Evolutionary conservation across 92 coral and sea anemone species (phyloP).

Genomic region (Nematostella vectensis): DNA sequence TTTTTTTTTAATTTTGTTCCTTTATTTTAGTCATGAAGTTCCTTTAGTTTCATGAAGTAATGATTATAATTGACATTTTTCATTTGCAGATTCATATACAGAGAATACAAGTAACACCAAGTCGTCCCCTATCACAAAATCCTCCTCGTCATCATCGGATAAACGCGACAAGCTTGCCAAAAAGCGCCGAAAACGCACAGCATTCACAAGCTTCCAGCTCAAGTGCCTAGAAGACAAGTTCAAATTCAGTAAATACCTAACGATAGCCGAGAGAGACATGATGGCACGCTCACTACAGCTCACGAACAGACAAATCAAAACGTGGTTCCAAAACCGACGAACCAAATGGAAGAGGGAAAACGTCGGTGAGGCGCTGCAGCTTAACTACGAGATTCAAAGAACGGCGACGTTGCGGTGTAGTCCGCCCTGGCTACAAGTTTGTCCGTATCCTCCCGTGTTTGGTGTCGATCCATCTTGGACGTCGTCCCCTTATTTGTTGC

Average conservation of each 20-base stretch:
- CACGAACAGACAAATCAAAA: conserved; percentile 91
- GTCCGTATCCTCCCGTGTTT: conserved; percentile 57
- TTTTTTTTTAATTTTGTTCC: too few relatives aligned
- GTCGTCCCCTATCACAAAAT: background rate
- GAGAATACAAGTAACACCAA: conserved; percentile 17
- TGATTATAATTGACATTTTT: too few relatives aligned
- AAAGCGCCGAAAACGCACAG: conserved; percentile 82
- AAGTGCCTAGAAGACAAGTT: conserved; percentile 94
- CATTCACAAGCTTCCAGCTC: conserved; percentile 92
- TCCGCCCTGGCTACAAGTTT: conserved; percentile 71
- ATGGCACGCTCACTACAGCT: conserved; percentile 90
- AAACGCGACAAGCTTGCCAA: conserved; percentile 38
- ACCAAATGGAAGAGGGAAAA: conserved; percentile 98
- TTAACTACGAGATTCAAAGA: conserved; percentile 78
- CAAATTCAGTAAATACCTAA: conserved; percentile 90
- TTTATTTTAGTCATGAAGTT: too few relatives aligned
- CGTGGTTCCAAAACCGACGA: conserved; percentile 98
- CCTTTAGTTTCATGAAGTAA: too few relatives aligned
- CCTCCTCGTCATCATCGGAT: conserved; percentile 3
- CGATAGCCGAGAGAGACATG: conserved; percentile 95
- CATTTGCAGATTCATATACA: too few relatives aligned
- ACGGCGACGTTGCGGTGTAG: conserved; percentile 61
- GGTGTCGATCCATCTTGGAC: conserved; percentile 45
- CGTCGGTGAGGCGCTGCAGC: conserved; percentile 90
- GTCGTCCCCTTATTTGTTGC: conserved; percentile 48